Conservation (phyloP, 1,140 invertebrate genomes). For the Aplysia californica region DNA sequence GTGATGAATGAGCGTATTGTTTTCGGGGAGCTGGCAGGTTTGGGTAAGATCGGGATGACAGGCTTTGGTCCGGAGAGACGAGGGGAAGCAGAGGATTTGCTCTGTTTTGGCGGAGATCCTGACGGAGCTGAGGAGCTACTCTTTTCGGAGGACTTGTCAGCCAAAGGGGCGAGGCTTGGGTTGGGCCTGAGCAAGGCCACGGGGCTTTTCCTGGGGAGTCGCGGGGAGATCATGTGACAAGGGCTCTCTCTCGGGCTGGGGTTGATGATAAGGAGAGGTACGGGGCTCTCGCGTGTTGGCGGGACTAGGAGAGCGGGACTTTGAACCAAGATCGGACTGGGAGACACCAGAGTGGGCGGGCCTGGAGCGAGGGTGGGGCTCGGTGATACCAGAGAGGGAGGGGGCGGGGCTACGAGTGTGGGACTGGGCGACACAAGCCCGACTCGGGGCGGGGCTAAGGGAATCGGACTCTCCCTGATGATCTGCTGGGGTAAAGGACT, state of each 20-base stretch:
- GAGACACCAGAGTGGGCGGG: not conserved
- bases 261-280: slow-evolving; percentile 16
- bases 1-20: not conserved
- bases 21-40: not conserved
- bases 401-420: too few relatives aligned
- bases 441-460: too few relatives aligned
- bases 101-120: slow-evolving; percentile 22
- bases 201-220: slow-evolving; percentile 22
- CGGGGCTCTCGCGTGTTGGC: slow-evolving; percentile 13
- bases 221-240: too few relatives aligned
- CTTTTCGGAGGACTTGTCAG: not conserved
- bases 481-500: not conserved
- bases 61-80: slow-evolving; percentile 17
- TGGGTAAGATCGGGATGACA: slow-evolving; percentile 16
- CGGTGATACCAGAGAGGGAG: not conserved
- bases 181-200: slow-evolving; percentile 5
- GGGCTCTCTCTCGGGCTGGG: not conserved
- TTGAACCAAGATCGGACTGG: too few relatives aligned
- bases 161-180: not conserved
- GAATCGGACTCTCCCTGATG: too few relatives aligned
- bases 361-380: not conserved
- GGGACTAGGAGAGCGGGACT: slow-evolving; percentile 13
- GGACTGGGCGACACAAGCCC: too few relatives aligned
- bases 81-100: slow-evolving; percentile 14
- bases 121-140: slow-evolving; percentile 12